phyloP scores from a whole-genome alignment of 2,113 vertebrate genomes.

The Rhea americana region DNA sequence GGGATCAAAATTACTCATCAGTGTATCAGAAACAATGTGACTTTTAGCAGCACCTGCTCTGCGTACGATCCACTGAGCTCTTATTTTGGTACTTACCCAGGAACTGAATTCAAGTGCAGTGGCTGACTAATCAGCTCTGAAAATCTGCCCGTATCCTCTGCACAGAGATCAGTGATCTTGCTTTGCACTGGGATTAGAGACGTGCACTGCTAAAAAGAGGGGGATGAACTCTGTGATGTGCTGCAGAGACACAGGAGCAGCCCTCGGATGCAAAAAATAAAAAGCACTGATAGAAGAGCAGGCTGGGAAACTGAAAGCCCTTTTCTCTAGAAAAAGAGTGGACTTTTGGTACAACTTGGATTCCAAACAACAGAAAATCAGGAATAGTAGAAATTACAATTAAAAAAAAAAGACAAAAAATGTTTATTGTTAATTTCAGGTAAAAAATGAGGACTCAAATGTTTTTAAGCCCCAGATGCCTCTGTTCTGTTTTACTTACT shows the following conservation, averaged over 20 bases:
- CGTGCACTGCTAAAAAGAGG: background rate
- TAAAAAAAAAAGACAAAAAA: constrained; percentile 22
- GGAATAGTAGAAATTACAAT: background rate
- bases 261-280: fast-evolving
- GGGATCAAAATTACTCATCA: background rate
- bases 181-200: fast-evolving
- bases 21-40: fast-evolving
- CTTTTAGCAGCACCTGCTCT: background rate
- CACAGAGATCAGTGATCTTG: background rate
- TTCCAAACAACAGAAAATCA: background rate
- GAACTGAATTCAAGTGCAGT: background rate
- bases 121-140: background rate
- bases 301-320: background rate
- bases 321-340: background rate
- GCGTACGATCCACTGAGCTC: background rate
- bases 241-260: background rate
- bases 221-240: background rate
- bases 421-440: constrained; percentile 25
- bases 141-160: background rate
- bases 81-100: background rate
- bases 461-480: background rate
- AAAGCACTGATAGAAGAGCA: background rate
- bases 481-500: constrained; percentile 4
- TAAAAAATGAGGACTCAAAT: background rate
- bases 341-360: background rate